Evolutionary conservation across 1,140 invertebrate genomes (phyloP), one percentile per base, ranked within the genome.

Genomic region (Prorops nasuta): DNA sequence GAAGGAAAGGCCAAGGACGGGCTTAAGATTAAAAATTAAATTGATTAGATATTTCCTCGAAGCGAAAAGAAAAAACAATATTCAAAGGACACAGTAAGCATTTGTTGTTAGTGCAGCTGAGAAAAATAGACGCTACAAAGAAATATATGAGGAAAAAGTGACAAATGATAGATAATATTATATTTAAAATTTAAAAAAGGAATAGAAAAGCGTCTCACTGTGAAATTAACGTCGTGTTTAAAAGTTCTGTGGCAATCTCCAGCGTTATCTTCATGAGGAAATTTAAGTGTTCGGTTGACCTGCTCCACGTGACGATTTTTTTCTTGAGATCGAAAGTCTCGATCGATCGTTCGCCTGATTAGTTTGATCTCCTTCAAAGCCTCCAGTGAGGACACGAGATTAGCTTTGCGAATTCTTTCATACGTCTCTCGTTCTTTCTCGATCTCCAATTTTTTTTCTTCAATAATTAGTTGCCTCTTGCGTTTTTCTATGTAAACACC

Each of bases 301-400:
- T 59, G 41, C 16, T 7, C 34, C 2, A 32, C 45, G 38, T 66
- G 65, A 6, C 20, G 17, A 20, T 49, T 17, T 31, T 67, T 65
- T 28, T 51, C 56, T 18, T 34, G 18, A n/a, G n/a, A n/a, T n/a
- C n/a, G n/a, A n/a, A n/a, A n/a, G n/a, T n/a, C n/a, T n/a, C n/a
- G n/a, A 28, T 61, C 44, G 1, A 56, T 64, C 3, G 67, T 71
- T 44, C 60, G 56, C 4, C 50, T 49, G n/a, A 70, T 45, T 3
- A 52, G 64, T 20, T 59, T 53, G 3, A 71, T 39, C 14, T 67
- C 50, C 7, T 56, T 24, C 2, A 72, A 34, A 10, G 63, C 69
- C 3, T 58, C 51, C 6, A 71, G 42, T 0, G 58, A 44, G 1
- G 42, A 9, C 3, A 40, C 42, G 3, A 72, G 35, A n/a, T 31